These are phyloP conservation scores for Danio aesculapii DNA, from an alignment of 2,797 vertebrate genomes.

Conservation along the genomic window DNA sequence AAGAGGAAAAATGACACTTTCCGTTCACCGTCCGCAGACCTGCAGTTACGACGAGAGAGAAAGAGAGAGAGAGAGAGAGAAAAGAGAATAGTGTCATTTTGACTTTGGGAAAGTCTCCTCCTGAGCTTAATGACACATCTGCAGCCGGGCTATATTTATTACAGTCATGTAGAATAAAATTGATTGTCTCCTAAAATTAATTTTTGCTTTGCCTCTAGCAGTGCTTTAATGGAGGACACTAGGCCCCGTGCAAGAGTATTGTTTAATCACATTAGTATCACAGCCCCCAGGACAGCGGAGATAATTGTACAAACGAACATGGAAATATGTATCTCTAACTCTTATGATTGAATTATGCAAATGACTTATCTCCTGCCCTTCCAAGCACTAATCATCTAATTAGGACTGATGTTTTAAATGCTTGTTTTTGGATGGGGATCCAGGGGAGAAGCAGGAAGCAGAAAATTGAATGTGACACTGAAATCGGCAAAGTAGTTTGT, in stretches of 20 bases:
- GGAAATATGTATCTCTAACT: constrained; percentile 91
- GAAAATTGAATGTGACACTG: constrained; percentile 81
- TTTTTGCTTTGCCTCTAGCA: constrained; percentile 90
- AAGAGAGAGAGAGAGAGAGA: background rate
- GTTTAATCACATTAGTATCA: constrained; percentile 95
- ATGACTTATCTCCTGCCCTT: constrained; percentile 89
- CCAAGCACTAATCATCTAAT: constrained; percentile 92
- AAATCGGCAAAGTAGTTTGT: constrained; percentile 70
- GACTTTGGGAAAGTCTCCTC: constrained; percentile 84
- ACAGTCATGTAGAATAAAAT: constrained; percentile 91
- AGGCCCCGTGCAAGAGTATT: constrained; percentile 83
- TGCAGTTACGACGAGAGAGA: background rate
- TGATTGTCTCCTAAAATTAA: constrained; percentile 94
- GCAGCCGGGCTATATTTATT: constrained; percentile 91
- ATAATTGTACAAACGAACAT: constrained; percentile 91
- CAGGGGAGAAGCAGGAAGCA: constrained; percentile 70
- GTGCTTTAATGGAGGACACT: constrained; percentile 87
- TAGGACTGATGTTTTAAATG: constrained; percentile 89
- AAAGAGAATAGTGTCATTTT: constrained; percentile 78
- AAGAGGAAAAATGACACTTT: constrained; percentile 61
- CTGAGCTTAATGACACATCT: constrained; percentile 86
- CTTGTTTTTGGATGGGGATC: constrained; percentile 80
- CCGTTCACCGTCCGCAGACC: constrained; percentile 43
- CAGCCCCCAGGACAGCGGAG: constrained; percentile 83
- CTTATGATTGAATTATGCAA: constrained; percentile 95